Conservation (phyloP, 2,113 vertebrate genomes). For the Propithecus coquereli region DNA sequence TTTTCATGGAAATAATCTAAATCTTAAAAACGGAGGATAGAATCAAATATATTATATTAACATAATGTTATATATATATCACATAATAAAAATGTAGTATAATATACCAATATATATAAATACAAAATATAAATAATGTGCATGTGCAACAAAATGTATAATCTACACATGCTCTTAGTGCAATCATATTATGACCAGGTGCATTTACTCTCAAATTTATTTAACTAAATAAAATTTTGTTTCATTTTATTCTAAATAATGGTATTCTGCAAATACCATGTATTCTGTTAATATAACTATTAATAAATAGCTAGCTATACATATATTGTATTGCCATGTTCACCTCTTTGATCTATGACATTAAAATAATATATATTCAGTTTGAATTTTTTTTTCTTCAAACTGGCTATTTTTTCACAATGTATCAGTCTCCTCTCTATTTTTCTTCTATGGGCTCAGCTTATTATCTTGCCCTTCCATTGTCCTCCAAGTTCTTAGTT, state of each 20-base stretch:
- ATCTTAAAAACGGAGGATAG: not conserved
- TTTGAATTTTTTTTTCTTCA: not conserved
- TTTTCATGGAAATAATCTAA: not conserved
- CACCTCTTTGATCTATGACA: not conserved
- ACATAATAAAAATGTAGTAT: not conserved
- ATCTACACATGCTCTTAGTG: not conserved
- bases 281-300: not conserved
- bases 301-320: not conserved
- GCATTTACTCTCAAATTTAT: not conserved
- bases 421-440: not conserved
- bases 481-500: constrained; percentile 33
- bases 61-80: not conserved
- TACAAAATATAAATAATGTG: not conserved
- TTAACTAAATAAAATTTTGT: not conserved
- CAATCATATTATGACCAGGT: not conserved
- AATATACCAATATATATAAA: not conserved
- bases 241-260: constrained; percentile 5
- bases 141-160: not conserved
- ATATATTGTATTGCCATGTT: not conserved
- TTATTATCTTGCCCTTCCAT: constrained; percentile 42
- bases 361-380: not conserved
- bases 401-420: not conserved
- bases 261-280: not conserved
- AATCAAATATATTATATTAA: not conserved
- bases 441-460: not conserved